Conservation (phyloP, 2,888 invertebrate genomes). For the Hydrotaea diabolus region DNA sequence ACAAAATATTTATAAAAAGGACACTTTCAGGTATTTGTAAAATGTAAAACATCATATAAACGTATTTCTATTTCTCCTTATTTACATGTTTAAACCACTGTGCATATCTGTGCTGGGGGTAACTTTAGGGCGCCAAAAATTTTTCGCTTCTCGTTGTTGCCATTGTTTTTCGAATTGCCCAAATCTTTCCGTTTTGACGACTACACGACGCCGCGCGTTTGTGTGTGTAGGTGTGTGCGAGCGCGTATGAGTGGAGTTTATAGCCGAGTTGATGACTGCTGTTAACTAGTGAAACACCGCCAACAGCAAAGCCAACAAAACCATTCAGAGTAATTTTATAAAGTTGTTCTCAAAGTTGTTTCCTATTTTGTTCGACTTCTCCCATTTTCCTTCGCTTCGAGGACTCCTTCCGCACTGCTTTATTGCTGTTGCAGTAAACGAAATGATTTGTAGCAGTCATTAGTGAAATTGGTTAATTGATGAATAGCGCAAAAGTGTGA, state of each 20-base stretch:
- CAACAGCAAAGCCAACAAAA: constrained; percentile 18
- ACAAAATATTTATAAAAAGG: too few species aligned
- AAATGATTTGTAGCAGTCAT: constrained; percentile 60
- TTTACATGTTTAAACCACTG: too few species aligned
- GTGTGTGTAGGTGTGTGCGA: not conserved
- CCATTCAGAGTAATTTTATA: constrained; percentile 40
- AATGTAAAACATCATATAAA: too few species aligned
- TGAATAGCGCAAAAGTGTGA: constrained; percentile 57
- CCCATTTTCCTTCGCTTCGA: not conserved
- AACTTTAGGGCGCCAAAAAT: too few species aligned
- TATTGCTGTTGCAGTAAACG: constrained; percentile 5
- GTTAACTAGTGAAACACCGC: constrained; percentile 5
- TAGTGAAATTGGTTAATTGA: constrained; percentile 68
- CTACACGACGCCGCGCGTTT: too few species aligned
- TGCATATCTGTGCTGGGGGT: not conserved
- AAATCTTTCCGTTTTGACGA: too few species aligned
- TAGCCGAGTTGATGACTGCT: constrained; percentile 33
- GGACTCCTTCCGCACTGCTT: not conserved
- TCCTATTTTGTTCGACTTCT: not conserved
- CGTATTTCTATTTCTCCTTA: constrained; percentile 7
- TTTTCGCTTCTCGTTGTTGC: not conserved
- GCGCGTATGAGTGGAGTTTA: constrained; percentile 4
- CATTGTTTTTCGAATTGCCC: not conserved
- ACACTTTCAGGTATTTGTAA: too few species aligned
- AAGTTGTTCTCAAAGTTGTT: constrained; percentile 40